phyloP scores from a whole-genome alignment of 2,113 vertebrate species.

The Mormyrus lacerda region DNA sequence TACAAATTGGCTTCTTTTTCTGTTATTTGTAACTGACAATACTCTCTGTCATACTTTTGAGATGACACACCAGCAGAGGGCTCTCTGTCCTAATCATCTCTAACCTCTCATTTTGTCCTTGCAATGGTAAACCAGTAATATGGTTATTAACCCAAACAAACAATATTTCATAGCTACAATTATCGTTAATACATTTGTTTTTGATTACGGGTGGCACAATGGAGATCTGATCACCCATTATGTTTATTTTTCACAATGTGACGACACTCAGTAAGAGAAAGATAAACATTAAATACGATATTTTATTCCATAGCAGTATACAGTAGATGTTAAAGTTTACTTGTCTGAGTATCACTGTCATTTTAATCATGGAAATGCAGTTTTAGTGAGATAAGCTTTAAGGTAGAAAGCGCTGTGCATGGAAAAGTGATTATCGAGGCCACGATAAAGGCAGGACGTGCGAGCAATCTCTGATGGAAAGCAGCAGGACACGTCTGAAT shows the following conservation, averaged over 20 bases:
- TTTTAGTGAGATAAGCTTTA: constrained; percentile 12
- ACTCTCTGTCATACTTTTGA: background rate
- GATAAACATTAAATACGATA: background rate
- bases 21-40: background rate
- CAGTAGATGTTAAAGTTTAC: constrained; percentile 1
- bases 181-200: background rate
- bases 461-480: background rate
- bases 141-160: background rate
- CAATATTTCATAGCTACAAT: background rate
- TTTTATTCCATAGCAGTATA: background rate
- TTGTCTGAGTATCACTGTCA: background rate
- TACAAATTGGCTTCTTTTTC: background rate
- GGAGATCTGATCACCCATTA: background rate
- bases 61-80: background rate
- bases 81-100: background rate
- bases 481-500: background rate
- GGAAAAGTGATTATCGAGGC: background rate
- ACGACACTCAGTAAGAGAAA: background rate
- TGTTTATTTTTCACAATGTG: background rate
- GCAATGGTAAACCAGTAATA: background rate
- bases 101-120: constrained; percentile 4
- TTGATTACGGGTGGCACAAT: background rate
- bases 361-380: background rate
- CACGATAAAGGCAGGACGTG: background rate
- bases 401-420: background rate